Base-by-base conservation (phyloP, 1,140 invertebrate species). In the Saccostrea glomerata region DNA sequence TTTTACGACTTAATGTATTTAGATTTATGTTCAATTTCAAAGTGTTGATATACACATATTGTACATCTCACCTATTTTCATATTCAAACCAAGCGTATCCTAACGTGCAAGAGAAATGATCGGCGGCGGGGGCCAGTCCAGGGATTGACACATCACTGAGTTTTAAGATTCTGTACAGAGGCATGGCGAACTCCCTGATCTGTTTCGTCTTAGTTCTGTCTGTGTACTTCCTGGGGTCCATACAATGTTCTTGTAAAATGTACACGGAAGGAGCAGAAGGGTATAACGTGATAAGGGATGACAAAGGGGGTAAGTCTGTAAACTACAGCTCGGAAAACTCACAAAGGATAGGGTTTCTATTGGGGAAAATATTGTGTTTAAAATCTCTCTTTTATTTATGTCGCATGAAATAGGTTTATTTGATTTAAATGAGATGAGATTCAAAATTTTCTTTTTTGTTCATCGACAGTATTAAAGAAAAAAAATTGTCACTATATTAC, bases 11-110 rank as follows among this genome's bases (percentile, higher is more conserved):
- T 20, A 77, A 11, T 5, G 12, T 77, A 77, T 77, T 77, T 15
- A 30, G 7, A 30, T 5, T 77, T 36, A 77, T 77, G 70, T 77
- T 30, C 70, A 77, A 30, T 77, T 77, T 30, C 70, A 30, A 30
- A 23, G 25, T 11, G 9, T 9, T 15, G 25, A 30, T 73, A 25
- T 40, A 77, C 25, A 77, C 70, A 15, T 25, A 36, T 12, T 17
- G 25, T 36, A 9, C 13, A 13, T 77, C 15, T 77, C 15, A 77
- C 70, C 70, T 77, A 30, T 77, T 30, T 77, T 77, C 70, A 30
- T 25, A 17, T 30, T 15, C 25, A 77, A 77, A 25, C 70, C 70
- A 77, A 77, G 70, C 70, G 70, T 77, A 36, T 77, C 70, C 25
- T 7, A 36, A 36, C 25, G 70, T 77, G 30, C 70, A 77, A 36